Conservation (phyloP, 2,888 invertebrate genomes). For the Cephus nigrinus region DNA sequence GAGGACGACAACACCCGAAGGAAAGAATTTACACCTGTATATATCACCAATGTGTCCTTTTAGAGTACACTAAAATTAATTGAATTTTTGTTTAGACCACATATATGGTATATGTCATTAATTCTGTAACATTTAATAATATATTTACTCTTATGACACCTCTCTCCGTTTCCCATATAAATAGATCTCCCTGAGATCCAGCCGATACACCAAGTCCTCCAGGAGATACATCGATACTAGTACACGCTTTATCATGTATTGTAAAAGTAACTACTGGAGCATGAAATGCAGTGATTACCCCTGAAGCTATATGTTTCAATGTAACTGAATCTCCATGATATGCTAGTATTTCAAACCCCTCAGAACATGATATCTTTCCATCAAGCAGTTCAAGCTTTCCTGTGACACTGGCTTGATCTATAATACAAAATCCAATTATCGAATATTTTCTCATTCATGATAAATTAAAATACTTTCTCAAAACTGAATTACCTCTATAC, state of each 20-base stretch:
- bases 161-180: slow-evolving; percentile 75
- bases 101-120: neutral
- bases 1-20: slow-evolving; percentile 76
- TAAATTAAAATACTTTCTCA: neutral
- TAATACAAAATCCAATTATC: slow-evolving; percentile 8
- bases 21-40: slow-evolving; percentile 77
- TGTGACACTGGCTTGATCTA: slow-evolving; percentile 65
- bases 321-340: slow-evolving; percentile 66
- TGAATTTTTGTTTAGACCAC: neutral
- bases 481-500: slow-evolving; percentile 41
- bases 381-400: slow-evolving; percentile 66
- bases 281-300: slow-evolving; percentile 68
- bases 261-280: slow-evolving; percentile 68
- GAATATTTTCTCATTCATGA: neutral
- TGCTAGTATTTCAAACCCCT: slow-evolving; percentile 66
- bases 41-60: slow-evolving; percentile 77
- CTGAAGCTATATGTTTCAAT: slow-evolving; percentile 66
- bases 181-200: slow-evolving; percentile 71
- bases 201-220: slow-evolving; percentile 75
- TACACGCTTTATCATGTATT: slow-evolving; percentile 68
- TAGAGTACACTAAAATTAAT: slow-evolving; percentile 62
- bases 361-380: slow-evolving; percentile 65
- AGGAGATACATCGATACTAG: slow-evolving; percentile 71
- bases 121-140: neutral
- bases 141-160: slow-evolving; percentile 68